phyloP scores from a whole-genome alignment of 2,797 vertebrate species.

The Lutjanus argentimaculatus region DNA sequence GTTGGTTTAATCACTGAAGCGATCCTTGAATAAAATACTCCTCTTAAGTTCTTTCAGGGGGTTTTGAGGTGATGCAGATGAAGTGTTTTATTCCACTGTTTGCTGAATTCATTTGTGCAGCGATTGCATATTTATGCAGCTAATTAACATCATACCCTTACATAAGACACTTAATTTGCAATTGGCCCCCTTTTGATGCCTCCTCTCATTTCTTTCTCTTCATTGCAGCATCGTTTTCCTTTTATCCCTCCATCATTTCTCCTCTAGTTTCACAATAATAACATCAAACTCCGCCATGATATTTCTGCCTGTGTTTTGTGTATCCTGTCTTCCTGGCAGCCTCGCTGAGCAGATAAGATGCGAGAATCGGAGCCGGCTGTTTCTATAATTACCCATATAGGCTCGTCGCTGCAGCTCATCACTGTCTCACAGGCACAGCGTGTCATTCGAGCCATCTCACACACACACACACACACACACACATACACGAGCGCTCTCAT shows the following conservation, averaged over 20 bases:
- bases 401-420: constrained; percentile 55
- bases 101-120: constrained; percentile 25
- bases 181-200: constrained; percentile 17
- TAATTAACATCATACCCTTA: constrained; percentile 51
- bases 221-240: constrained; percentile 24
- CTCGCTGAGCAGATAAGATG: constrained; percentile 51
- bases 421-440: constrained; percentile 51
- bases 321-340: constrained; percentile 38
- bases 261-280: constrained; percentile 44
- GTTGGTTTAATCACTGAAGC: not conserved
- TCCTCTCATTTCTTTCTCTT: constrained; percentile 26
- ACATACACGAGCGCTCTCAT: constrained; percentile 9
- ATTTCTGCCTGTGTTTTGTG: constrained; percentile 29
- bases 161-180: constrained; percentile 32
- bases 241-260: constrained; percentile 42
- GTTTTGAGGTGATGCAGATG: constrained; percentile 12
- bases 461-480: constrained; percentile 5
- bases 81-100: not conserved
- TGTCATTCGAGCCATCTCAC: constrained; percentile 53
- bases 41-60: not conserved
- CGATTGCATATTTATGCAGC: constrained; percentile 47
- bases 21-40: not conserved
- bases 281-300: constrained; percentile 42
- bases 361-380: constrained; percentile 39
- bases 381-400: constrained; percentile 72